These are phyloP conservation scores for Leptogaster cylindrica DNA, from an alignment of 2,888 invertebrate species.

Conservation along the genomic window DNA sequence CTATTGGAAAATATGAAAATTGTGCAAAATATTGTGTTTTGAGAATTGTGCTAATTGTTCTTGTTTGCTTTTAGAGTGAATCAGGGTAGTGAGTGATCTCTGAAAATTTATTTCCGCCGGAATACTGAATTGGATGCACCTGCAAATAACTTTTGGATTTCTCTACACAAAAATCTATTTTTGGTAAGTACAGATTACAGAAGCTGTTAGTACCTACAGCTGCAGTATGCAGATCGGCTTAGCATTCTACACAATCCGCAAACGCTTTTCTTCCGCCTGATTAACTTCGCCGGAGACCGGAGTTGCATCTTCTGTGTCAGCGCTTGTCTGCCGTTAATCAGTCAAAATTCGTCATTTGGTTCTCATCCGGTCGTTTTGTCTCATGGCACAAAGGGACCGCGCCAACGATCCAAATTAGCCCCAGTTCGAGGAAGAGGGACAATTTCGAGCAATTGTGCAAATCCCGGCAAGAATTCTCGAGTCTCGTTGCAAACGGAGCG, in stretches of 20 bases:
- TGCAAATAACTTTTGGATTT: slow-evolving; percentile 28
- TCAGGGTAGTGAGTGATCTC: too few relatives aligned
- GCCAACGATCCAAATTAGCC: not conserved
- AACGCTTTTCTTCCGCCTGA: not conserved
- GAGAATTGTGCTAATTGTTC: too few relatives aligned
- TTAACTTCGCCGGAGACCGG: not conserved
- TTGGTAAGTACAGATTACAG: slow-evolving; percentile 11
- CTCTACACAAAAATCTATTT: slow-evolving; percentile 10
- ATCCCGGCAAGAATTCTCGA: too few relatives aligned
- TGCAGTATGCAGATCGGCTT: not conserved
- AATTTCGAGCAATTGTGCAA: slow-evolving; percentile 24
- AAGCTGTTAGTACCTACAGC: too few relatives aligned
- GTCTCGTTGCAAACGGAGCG: too few relatives aligned
- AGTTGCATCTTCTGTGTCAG: not conserved
- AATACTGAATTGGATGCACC: too few relatives aligned
- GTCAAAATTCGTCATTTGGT: slow-evolving; percentile 16
- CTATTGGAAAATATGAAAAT: too few relatives aligned
- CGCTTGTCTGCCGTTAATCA: slow-evolving; percentile 16
- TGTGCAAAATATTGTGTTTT: too few relatives aligned
- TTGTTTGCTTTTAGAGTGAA: too few relatives aligned
- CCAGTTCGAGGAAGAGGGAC: not conserved
- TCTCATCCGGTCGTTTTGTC: slow-evolving; percentile 17
- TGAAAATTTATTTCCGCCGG: too few relatives aligned
- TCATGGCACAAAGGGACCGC: slow-evolving; percentile 12
- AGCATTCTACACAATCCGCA: not conserved